phyloP scores from a whole-genome alignment of 2,113 vertebrate species.

The Clarias batrachus region DNA sequence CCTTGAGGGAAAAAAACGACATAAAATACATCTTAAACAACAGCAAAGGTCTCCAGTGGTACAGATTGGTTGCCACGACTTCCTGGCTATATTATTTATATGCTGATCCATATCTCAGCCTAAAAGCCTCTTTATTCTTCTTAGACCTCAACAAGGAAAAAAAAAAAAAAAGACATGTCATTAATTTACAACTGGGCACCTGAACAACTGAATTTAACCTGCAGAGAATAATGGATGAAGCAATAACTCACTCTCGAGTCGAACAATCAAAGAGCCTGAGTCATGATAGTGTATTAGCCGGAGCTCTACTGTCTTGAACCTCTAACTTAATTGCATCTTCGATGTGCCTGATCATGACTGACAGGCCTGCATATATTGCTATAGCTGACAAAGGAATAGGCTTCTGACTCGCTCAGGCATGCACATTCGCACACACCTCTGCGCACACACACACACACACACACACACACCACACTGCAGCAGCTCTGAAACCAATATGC shows the following conservation, averaged over 20 bases:
- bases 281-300: slow-evolving; percentile 20
- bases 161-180: slow-evolving; percentile 30
- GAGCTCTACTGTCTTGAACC: slow-evolving; percentile 9
- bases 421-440: not conserved
- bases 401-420: not conserved
- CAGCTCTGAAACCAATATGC: slow-evolving; percentile 22
- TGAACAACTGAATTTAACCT: slow-evolving; percentile 33
- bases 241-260: slow-evolving; percentile 36
- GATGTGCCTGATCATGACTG: slow-evolving; percentile 20
- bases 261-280: slow-evolving; percentile 35
- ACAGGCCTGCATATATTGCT: slow-evolving; percentile 12
- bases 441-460: not conserved
- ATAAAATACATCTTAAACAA: slow-evolving; percentile 30
- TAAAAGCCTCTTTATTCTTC: slow-evolving; percentile 36
- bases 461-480: slow-evolving; percentile 7
- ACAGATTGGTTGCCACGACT: slow-evolving; percentile 30
- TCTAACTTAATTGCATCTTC: slow-evolving; percentile 24
- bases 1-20: slow-evolving; percentile 8
- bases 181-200: slow-evolving; percentile 40
- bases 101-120: slow-evolving; percentile 36
- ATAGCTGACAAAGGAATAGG: slow-evolving; percentile 7
- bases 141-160: slow-evolving; percentile 25
- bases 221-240: slow-evolving; percentile 38
- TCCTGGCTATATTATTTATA: slow-evolving; percentile 37
- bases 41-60: slow-evolving; percentile 28